Evolutionary conservation across 2,797 vertebrate species (phyloP), one percentile per base, ranked within the genome.

Genomic region (Tadarida brasiliensis): DNA sequence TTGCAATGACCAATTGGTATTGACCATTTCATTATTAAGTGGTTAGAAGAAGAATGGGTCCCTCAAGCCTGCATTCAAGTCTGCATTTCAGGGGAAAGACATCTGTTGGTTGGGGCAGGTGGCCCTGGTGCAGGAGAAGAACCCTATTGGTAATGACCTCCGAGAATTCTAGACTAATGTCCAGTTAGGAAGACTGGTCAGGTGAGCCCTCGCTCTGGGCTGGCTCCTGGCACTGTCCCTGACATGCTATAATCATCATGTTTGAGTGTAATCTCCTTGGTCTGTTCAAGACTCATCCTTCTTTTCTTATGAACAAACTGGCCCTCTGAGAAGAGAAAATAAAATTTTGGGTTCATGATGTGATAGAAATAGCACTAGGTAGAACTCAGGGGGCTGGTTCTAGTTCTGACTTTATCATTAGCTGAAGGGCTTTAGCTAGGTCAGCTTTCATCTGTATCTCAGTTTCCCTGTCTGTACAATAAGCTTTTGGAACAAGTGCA

Each of bases 291-390:
- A 30, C 12, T 87, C 11, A 7, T 1, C 12, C 1, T 61, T 20
- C n/a, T 65, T 59, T 78, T 78, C 26, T 15, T 10, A 74, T 49
- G 47, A 44, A 7, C 59, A 87, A 14, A 28, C 28, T 49, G 17
- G 33, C 11, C 26, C 47, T 39, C 51, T 83, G 57, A 86, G 91
- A 81, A 57, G 7, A 91, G 35, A 91, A 80, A 83, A 83, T 2
- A 7, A 73, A 54, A 19, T 33, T 54, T 17, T 0, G 10, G 51
- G 6, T 71, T 56, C 39, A 6, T 19, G 12, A 24, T 19, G 2
- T 35, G 74, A 22, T 70, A n/a, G 51, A 35, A 91, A 88, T 22
- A 74, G n/a, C 14, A 33, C 20, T 10, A 80, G 56, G 26, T 17
- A n/a, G 35, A 81, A n/a, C 15, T 71, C n/a, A 35, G 83, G 33